Base-by-base conservation (phyloP, 2,888 invertebrate genomes). In the Chloroclystis v-ata region DNA sequence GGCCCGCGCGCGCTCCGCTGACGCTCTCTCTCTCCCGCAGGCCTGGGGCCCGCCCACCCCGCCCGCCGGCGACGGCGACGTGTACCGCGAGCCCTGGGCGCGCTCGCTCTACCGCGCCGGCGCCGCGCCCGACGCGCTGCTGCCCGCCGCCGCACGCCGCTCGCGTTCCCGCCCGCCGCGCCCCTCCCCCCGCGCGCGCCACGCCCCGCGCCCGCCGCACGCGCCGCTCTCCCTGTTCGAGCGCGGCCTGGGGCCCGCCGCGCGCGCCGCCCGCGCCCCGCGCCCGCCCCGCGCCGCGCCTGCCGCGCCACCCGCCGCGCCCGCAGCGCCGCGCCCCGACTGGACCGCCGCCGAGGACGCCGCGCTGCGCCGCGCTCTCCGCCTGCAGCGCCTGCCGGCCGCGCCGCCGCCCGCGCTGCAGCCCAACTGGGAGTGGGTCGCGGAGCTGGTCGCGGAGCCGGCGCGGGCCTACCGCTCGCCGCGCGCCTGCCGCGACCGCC, bases 351-450 rank as follows among this genome's bases (percentile, higher is more conserved):
- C 94, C 71, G 98, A 98, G 81, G 98, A 98, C 78, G 94, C 95
- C 89, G 93, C 95, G 16, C 89, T 98, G 47, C 87, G 97, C 10
- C 94, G 95, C 82, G 95, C 95, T 1, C 89, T 94, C 37, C 93
- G 93, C 57, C 89, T 91, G 64, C 94, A 94, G 78, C 79, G 80
- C 14, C 69, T 80, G 67, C 83, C 89, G 93, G 56, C 90, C 93
- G 77, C 91, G 93, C 47, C 82, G 63, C 72, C 85, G 93, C 49
- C 93, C 94, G 52, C 95, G 94, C 97, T 96, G 71, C 94, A 94
- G 16, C 94, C 97, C 33, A 99, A 99, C 87, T 99, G 98, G 98
- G 98, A 99, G 75, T 91, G 97, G 72, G 95, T 96, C 6, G 93
- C 97, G 13, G 97, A 97, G 72, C 91, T 95, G 63, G 97, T 98